Base-by-base conservation (phyloP, 2,888 invertebrate genomes). In the Holacanthella duospinosa region DNA sequence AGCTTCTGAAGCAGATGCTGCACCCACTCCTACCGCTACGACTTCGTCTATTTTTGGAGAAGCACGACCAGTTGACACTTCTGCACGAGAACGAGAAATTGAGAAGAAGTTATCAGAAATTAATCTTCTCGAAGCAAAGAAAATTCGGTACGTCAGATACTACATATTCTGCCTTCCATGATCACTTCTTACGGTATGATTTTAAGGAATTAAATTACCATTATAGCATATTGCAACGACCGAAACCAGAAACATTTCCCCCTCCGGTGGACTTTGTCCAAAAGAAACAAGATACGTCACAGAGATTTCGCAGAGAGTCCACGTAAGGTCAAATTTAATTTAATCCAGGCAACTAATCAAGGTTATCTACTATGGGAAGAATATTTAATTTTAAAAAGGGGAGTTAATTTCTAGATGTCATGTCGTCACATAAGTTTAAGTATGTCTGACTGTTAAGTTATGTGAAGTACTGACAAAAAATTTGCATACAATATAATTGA, bases 1-100 rank as follows among this genome's bases (percentile, higher is more conserved):
- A 9, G 4, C 48, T 4, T 48, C 48, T 48, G 84, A 66, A 2
- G 6, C 48, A n/a, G 48, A 59, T 16, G 68, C 71, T 55, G 68
- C 74, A 28, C 66, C 68, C 29, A 68, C 72, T 28, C 67, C 69
- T 25, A 12, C 36, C 9, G 71, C 75, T 9, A 75, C 78, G 43
- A 81, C 86, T 0, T 83, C 85, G 56, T 88, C 86, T 63, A 93
- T 95, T 71, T 95, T 95, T 77, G 95, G 95, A n/a, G 87, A 85
- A 36, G 95, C 95, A 24, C 92, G 88, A 76, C 95, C 95, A 0
- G 95, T 96, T 0, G 93, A 95, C 76, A 96, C 95, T 1, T 86
- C 90, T 60, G 87, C 90, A 55, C 84, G 88, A 73, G 93, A 94
- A 75, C 82, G 89, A 61, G 89, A 93, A 80, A 94, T 95, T 69